Conservation (phyloP, 2,888 invertebrate genomes). For the Hypercompe scribonia region DNA sequence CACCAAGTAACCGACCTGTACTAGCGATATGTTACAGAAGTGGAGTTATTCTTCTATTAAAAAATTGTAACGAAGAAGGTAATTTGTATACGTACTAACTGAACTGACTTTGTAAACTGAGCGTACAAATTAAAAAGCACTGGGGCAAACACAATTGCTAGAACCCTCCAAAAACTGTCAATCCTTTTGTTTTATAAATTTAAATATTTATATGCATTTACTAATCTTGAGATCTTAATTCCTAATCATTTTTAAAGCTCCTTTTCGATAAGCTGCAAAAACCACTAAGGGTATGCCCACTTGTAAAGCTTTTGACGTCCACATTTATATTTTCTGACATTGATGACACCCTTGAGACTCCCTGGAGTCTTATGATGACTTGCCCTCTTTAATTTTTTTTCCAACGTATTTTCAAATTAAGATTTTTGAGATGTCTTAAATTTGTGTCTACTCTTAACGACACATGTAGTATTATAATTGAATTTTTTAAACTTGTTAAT, state of each 20-base stretch:
- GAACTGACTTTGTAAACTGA: not conserved
- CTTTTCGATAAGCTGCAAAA: not conserved
- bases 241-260: not conserved
- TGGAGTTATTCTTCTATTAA: conserved; percentile 96
- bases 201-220: too few relatives aligned
- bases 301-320: not conserved
- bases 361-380: too few relatives aligned
- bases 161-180: too few relatives aligned
- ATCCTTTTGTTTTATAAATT: too few relatives aligned
- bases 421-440: not conserved
- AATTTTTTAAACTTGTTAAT: too few relatives aligned
- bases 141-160: not conserved
- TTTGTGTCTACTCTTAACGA: too few relatives aligned
- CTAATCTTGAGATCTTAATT: too few relatives aligned
- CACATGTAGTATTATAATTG: too few relatives aligned
- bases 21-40: conserved; percentile 95
- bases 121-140: not conserved
- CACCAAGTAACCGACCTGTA: conserved; percentile 91
- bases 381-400: too few relatives aligned
- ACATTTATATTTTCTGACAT: too few relatives aligned
- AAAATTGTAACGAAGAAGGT: conserved; percentile 95
- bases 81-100: conserved; percentile 22
- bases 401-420: not conserved
- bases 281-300: not conserved
- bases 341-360: too few relatives aligned